phyloP scores from a whole-genome alignment of 2,888 invertebrate genomes.

The Microctonus brassicae region DNA sequence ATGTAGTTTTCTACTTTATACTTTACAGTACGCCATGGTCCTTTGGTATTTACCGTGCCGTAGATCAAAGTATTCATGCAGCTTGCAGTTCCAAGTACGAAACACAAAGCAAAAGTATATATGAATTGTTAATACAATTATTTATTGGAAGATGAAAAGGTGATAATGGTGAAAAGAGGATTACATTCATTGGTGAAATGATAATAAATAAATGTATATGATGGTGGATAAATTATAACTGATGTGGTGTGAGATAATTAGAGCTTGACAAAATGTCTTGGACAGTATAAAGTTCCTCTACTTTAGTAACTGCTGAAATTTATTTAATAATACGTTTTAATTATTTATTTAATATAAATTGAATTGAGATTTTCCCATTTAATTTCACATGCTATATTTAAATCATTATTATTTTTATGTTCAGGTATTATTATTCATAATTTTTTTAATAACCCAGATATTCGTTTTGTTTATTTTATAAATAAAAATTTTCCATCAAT shows the following conservation, averaged over 20 bases:
- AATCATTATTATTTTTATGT: slow-evolving; percentile 81
- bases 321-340: slow-evolving; percentile 81
- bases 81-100: too few relatives aligned
- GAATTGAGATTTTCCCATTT: slow-evolving; percentile 80
- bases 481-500: slow-evolving; percentile 72
- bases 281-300: too few relatives aligned
- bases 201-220: too few relatives aligned
- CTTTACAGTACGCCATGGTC: background rate
- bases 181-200: too few relatives aligned
- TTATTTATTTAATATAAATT: slow-evolving; percentile 70
- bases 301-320: slow-evolving; percentile 82
- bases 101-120: too few relatives aligned
- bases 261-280: too few relatives aligned
- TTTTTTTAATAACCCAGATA: slow-evolving; percentile 77
- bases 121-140: too few relatives aligned
- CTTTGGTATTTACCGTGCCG: background rate
- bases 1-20: background rate
- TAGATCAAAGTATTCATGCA: background rate
- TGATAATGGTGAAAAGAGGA: too few relatives aligned
- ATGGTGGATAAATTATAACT: too few relatives aligned
- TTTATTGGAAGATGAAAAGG: too few relatives aligned
- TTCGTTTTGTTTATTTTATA: slow-evolving; percentile 75
- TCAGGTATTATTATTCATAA: slow-evolving; percentile 79
- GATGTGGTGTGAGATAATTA: too few relatives aligned
- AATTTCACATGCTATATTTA: slow-evolving; percentile 82